phyloP scores from a whole-genome alignment of 2,888 invertebrate genomes.

The Apodemia duryi region DNA sequence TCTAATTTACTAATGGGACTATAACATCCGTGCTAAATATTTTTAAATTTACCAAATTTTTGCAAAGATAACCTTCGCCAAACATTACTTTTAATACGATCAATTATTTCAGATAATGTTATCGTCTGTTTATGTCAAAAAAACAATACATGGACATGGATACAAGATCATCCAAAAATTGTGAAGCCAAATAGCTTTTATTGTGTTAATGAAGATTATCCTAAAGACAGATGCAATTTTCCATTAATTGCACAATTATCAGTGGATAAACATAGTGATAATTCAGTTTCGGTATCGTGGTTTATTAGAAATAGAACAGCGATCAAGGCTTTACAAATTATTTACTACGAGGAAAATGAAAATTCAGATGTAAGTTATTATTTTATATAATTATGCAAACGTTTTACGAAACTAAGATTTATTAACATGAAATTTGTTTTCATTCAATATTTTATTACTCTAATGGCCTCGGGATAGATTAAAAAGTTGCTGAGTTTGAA shows the following conservation, averaged over 20 bases:
- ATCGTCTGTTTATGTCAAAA: slow-evolving; percentile 93
- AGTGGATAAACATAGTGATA: slow-evolving; percentile 2
- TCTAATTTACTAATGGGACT: no score
- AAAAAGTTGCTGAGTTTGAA: no score
- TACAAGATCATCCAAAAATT: slow-evolving; percentile 87
- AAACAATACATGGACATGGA: slow-evolving; percentile 95
- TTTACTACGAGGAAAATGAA: slow-evolving; percentile 4
- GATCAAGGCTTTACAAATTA: neutral
- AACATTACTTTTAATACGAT: neutral
- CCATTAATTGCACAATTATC: slow-evolving; percentile 5
- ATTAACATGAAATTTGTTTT: no score
- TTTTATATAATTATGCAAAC: no score
- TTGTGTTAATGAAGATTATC: slow-evolving; percentile 64
- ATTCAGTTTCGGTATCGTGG: slow-evolving; percentile 5
- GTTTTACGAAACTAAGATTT: no score
- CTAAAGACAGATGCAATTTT: slow-evolving; percentile 35
- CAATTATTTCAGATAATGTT: slow-evolving; percentile 85
- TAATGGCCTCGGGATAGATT: no score
- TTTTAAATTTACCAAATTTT: no score
- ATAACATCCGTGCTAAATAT: no score
- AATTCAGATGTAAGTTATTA: slow-evolving; percentile 28
- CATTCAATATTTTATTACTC: no score
- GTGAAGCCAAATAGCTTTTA: slow-evolving; percentile 55
- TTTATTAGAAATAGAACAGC: slow-evolving; percentile 6
- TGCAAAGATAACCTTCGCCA: no score